Evolutionary conservation across 2,113 vertebrate genomes (phyloP).

Genomic region (Rattus norvegicus): DNA sequence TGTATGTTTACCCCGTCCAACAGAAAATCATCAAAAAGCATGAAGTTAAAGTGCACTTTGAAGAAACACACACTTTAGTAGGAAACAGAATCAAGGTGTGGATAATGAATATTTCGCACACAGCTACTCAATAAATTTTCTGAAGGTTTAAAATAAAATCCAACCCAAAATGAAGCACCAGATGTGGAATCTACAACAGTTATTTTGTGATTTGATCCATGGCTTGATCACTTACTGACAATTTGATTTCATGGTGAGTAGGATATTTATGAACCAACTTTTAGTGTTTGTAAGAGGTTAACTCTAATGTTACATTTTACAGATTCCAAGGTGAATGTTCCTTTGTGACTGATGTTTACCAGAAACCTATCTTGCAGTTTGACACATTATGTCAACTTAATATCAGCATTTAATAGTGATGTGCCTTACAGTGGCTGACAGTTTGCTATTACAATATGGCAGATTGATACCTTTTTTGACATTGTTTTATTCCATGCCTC

Average conservation of each 20-base stretch:
- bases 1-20: neutral
- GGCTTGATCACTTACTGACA: neutral
- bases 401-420: neutral
- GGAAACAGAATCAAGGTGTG: neutral
- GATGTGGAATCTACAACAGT: neutral
- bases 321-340: neutral
- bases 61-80: neutral
- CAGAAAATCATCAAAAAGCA: conserved; percentile 23
- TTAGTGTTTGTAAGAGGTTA: neutral
- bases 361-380: neutral
- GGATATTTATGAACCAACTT: neutral
- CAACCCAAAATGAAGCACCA: neutral
- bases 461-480: neutral
- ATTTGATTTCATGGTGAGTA: neutral
- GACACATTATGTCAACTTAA: neutral
- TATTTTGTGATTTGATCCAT: neutral
- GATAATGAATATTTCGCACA: neutral
- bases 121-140: neutral
- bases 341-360: neutral
- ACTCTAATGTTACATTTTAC: neutral
- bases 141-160: neutral
- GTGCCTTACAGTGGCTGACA: neutral
- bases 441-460: neutral
- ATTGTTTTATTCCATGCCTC: neutral
- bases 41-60: neutral